Percentiles rank a stretch among this genome's conserved stretches.
Evolutionary conservation across 2,888 invertebrate genomes (phyloP).

Genomic region (Hylaea fasciaria): DNA sequence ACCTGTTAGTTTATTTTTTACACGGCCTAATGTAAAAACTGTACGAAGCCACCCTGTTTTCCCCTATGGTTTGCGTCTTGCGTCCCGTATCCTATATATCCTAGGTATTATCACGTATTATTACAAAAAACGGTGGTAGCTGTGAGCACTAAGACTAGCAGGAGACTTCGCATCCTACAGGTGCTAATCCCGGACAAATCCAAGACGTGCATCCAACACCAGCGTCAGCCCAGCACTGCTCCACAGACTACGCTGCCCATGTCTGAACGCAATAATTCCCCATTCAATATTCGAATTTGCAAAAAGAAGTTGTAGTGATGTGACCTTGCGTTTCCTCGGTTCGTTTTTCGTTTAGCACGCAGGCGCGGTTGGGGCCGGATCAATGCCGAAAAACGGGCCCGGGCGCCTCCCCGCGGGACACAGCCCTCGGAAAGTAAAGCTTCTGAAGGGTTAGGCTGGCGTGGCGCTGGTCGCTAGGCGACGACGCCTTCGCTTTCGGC

Average conservation of each 20-base stretch:
- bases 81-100: no score
- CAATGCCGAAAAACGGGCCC: conserved; percentile 83
- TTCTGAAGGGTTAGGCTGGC: conserved; percentile 77
- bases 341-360: conserved; percentile 82
- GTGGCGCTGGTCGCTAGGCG: conserved; percentile 74
- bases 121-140: no score
- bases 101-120: no score
- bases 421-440: conserved; percentile 76
- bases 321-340: conserved; percentile 80
- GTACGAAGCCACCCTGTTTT: no score
- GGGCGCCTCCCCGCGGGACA: conserved; percentile 35
- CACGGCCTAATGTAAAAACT: no score
- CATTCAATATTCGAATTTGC: conserved; percentile 81
- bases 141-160: no score
- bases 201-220: conserved; percentile 41
- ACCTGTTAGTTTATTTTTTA: no score
- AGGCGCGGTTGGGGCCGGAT: conserved; percentile 78
- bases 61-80: no score
- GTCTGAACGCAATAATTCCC: conserved; percentile 72
- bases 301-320: conserved; percentile 81
- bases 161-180: not conserved
- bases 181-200: not conserved
- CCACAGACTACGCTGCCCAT: conserved; percentile 67
- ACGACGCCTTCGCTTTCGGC: conserved; percentile 67
- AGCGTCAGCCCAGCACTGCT: conserved; percentile 52